Evolutionary conservation across 2,888 invertebrate genomes (phyloP).

Genomic region (Tryphoninae sp.): DNA sequence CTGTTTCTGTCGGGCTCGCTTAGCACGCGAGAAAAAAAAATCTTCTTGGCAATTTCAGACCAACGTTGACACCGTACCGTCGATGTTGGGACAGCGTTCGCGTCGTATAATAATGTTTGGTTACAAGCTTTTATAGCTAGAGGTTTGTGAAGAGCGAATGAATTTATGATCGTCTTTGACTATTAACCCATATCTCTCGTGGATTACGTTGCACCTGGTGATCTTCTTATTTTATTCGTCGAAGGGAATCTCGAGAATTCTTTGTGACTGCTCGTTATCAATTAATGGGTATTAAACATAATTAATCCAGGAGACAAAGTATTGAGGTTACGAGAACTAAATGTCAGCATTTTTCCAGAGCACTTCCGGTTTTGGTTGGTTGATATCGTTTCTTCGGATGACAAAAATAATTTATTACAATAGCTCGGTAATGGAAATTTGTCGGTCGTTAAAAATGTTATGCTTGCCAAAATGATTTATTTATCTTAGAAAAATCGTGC

Average conservation of each 20-base stretch:
- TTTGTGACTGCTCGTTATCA: neutral
- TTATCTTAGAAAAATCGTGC: too few relatives aligned
- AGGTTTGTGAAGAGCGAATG: slow-evolving; percentile 14
- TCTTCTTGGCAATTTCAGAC: slow-evolving; percentile 46
- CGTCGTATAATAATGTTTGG: slow-evolving; percentile 44
- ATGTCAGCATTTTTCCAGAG: too few relatives aligned
- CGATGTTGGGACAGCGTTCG: slow-evolving; percentile 25
- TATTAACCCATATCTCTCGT: slow-evolving; percentile 36
- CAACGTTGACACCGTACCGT: slow-evolving; percentile 54
- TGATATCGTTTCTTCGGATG: too few relatives aligned
- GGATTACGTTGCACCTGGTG: neutral
- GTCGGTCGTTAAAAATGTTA: too few relatives aligned
- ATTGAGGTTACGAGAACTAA: too few relatives aligned
- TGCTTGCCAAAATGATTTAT: too few relatives aligned
- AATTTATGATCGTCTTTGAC: slow-evolving; percentile 46
- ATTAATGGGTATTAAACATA: neutral
- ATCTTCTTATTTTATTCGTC: neutral
- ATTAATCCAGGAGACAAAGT: too few relatives aligned
- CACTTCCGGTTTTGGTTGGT: too few relatives aligned
- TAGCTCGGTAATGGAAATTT: too few relatives aligned
- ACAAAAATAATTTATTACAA: too few relatives aligned
- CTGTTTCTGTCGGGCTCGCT: slow-evolving; percentile 14
- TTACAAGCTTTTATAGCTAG: slow-evolving; percentile 28
- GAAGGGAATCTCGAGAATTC: neutral
- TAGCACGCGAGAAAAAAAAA: slow-evolving; percentile 21